Evolutionary conservation across 2,113 vertebrate species (phyloP).

Genomic region (Semnornis frantzii): DNA sequence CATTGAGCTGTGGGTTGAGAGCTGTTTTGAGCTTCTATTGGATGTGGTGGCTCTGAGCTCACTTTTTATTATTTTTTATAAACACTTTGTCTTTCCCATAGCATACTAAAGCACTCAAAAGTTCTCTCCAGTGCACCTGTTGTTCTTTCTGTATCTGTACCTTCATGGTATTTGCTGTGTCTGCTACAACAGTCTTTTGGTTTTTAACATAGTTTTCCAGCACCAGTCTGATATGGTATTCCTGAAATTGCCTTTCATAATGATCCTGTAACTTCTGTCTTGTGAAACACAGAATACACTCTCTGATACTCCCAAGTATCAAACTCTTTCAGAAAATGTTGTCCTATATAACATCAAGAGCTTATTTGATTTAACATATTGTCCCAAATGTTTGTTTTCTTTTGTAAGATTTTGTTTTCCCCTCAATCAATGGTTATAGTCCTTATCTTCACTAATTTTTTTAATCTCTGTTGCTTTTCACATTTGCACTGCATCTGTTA

Average conservation of each 20-base stretch:
- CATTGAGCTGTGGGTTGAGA: not conserved
- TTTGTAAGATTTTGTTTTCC: not conserved
- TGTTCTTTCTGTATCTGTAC: not conserved
- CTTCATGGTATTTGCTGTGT: not conserved
- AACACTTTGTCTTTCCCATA: not conserved
- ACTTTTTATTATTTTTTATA: not conserved
- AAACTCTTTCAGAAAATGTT: not conserved
- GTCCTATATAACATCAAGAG: not conserved
- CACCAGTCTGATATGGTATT: not conserved
- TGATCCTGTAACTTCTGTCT: not conserved
- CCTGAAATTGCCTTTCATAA: slow-evolving; percentile 9
- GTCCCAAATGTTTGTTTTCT: not conserved
- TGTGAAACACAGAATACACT: not conserved
- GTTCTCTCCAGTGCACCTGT: not conserved
- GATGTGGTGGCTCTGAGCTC: not conserved
- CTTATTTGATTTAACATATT: not conserved
- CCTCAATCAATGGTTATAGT: not conserved
- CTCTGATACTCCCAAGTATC: not conserved
- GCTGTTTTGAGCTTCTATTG: not conserved
- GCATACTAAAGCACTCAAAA: not conserved
- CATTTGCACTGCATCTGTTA: not conserved
- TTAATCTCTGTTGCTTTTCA: not conserved
- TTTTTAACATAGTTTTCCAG: slow-evolving; percentile 2
- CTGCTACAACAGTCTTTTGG: not conserved
- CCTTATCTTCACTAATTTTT: not conserved